Base-by-base conservation (phyloP, 2,113 vertebrate species). In the Peromyscus polionotus region DNA sequence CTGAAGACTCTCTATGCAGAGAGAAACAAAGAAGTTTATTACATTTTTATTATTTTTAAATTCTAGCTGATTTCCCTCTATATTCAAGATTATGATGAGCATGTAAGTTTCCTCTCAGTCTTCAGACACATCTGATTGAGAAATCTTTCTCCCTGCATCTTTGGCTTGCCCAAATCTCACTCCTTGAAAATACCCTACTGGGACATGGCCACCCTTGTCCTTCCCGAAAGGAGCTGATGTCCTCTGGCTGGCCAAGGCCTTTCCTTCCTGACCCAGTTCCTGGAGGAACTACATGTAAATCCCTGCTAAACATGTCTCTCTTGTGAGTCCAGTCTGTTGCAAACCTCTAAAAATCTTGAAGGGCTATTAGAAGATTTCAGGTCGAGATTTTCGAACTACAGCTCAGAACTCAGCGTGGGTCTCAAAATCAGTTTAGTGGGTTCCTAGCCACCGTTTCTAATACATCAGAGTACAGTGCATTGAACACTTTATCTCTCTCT, bases 41-140 rank as follows among this genome's bases (percentile, higher is more conserved):
- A 86, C 85, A 73, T 96, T 96, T 94, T 97, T 95, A 95, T 95
- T 96, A 94, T 95, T 97, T 97, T 94, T 54, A 95, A 96, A 93
- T 95, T 95, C 92, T 93, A 80, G 61, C 75, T 97, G 65, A 89
- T 93, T 97, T 95, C 91, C 48, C 57, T 39, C 31, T 51, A 48
- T 85, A 51, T 73, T 90, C 61, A 70, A 59, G 26, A 67, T 88
- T 76, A 42, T 63, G 33, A 42, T 8, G 16, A 33, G 48, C 45
- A 89, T 22, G 26, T 19, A 76, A 81, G 86, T 89, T 75, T 81
- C 77, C 36, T 84, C 85, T 94, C 70, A 28, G 70, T 80, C 51
- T 39, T 12, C 28, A 54, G 73, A 79, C 4, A 4, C 45, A 65
- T 54, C 75, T 70, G 48, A 68, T 3, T 70, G 84, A 95, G 68